Base-by-base conservation (phyloP, 64 coral and sea anemone species). In the Montipora efflorescens region DNA sequence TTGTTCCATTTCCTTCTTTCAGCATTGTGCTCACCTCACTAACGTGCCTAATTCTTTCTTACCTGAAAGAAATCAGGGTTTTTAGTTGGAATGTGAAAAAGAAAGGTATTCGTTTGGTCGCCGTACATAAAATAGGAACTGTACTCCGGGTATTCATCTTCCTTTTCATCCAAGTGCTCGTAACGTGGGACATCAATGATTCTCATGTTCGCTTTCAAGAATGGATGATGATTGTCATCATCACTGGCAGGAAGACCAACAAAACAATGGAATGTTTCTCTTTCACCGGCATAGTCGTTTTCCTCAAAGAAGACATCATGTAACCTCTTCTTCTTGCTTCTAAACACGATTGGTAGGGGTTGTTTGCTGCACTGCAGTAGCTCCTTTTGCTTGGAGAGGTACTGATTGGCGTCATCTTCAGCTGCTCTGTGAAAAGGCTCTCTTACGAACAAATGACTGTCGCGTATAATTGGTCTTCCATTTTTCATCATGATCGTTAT, bases 1-100 rank as follows among this genome's bases (percentile, higher is more conserved):
- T 28, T 28, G 28, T 28, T 28, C 0, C 28, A 28, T 28, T 1
- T 28, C 28, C 28, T 28, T 28, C 28, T 28, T 28, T 28, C 28
- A 28, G 28, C 28, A 28, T 28, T 28, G 28, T 28, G 28, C 28
- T 28, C 28, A 28, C 28, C 28, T 1, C 28, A 28, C 28, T 8
- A 15, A 64, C 1, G 0, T 16, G 13, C 52, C 4, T 64, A 15
- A 64, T 12, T 64, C 59, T 64, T 64, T 15, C 59, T 64, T 71
- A 89, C 87, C 87, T 89, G 87, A 59, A 77, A 78, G 48, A 89
- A 89, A 16, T 89, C 87, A 8, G 76, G 59, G 15, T 16, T 77
- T 46, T 89, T 89, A 14, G 87, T 61, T 0, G 87, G 87, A 45
- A 89, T 20, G 20, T 89, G 87, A 8, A 89, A 77, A 21, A 89